Percentiles rank a stretch among this genome's conserved stretches.
Evolutionary conservation across 2,113 vertebrate species (phyloP).

Genomic region (Myodes glareolus): DNA sequence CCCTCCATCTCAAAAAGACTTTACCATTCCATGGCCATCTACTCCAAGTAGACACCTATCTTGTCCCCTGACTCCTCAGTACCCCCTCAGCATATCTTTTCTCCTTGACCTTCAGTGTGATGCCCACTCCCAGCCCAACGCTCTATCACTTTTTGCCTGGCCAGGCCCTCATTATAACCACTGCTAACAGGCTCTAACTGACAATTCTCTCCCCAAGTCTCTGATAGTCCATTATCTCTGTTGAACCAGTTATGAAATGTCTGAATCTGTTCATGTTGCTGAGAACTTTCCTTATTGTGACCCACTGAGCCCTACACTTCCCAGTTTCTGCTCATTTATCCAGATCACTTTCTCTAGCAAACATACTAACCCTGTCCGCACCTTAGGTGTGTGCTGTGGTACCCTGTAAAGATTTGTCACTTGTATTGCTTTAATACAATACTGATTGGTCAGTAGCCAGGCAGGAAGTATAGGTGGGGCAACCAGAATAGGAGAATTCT

Average conservation of each 20-base stretch:
- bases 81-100: fast-evolving
- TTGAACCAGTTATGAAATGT: background rate
- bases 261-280: background rate
- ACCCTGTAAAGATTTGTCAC: too few species aligned
- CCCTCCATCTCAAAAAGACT: background rate
- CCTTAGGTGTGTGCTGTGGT: background rate
- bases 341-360: background rate
- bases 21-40: background rate
- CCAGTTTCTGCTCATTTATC: too few species aligned
- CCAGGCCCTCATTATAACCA: background rate
- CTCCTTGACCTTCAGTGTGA: too few species aligned
- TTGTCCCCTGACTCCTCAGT: background rate
- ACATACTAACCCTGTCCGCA: background rate
- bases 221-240: background rate
- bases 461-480: too few species aligned
- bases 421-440: too few species aligned
- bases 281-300: background rate
- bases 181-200: background rate
- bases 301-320: background rate
- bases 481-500: too few species aligned
- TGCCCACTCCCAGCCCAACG: background rate
- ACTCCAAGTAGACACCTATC: background rate
- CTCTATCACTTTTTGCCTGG: background rate
- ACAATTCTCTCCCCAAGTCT: background rate
- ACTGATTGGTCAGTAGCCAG: too few species aligned